A percentile compares a stretch with the other conserved stretches of the same genome.
phyloP scores from a whole-genome alignment of 2,888 invertebrate genomes.

The Cotesia congregata region DNA sequence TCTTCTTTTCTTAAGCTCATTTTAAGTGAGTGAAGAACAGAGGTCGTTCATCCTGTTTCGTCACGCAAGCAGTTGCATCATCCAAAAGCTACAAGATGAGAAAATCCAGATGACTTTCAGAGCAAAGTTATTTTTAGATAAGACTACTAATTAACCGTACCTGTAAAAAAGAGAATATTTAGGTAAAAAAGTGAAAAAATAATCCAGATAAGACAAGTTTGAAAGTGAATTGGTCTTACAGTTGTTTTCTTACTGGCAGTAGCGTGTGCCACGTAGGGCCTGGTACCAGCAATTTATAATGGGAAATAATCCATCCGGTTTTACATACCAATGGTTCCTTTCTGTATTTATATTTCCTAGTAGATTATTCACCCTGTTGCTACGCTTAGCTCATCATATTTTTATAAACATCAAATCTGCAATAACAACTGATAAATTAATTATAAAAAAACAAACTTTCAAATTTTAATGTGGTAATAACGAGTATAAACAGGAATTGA shows the following conservation, averaged over 20 bases:
- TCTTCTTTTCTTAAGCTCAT: constrained; percentile 19
- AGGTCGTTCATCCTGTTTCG: background rate
- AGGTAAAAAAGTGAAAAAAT: background rate
- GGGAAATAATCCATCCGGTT: constrained; percentile 61
- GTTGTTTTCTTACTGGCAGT: constrained; percentile 51
- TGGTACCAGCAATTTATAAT: constrained; percentile 57
- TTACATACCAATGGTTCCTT: constrained; percentile 55
- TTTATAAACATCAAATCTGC: background rate
- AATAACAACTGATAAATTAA: background rate
- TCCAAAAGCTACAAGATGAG: too few relatives aligned
- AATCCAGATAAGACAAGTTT: constrained; percentile 1
- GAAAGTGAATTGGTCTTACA: constrained; percentile 36
- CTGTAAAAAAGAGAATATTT: background rate
- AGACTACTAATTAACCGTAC: too few relatives aligned
- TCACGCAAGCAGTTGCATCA: background rate
- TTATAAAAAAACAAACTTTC: background rate
- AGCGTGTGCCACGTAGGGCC: constrained; percentile 58
- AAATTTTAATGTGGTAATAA: constrained; percentile 5
- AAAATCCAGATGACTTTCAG: too few relatives aligned
- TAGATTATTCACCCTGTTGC: constrained; percentile 3
- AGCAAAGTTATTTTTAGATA: too few relatives aligned
- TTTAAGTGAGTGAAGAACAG: background rate
- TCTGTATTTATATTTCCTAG: constrained; percentile 1
- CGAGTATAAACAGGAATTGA: background rate
- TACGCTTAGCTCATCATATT: background rate